Evolutionary conservation across 1,140 invertebrate genomes (phyloP).

Genomic region (Musca domestica): DNA sequence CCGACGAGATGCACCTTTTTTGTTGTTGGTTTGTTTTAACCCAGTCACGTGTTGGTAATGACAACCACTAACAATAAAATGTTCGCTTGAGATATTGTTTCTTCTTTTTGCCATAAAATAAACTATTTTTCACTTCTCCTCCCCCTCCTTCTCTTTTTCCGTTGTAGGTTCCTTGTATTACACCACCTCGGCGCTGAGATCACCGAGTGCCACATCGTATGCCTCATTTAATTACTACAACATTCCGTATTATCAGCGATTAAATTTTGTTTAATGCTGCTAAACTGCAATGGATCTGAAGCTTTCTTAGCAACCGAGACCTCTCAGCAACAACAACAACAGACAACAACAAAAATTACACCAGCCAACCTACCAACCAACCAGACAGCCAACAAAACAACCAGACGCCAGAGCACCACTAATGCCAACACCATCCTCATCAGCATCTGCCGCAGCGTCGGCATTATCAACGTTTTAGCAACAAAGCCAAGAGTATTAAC

Average conservation of each 20-base stretch:
- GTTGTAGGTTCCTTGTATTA: neutral
- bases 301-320: too few relatives aligned
- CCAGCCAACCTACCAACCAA: neutral
- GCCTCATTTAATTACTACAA: constrained; percentile 26
- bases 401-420: too few relatives aligned
- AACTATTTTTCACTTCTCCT: neutral
- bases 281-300: neutral
- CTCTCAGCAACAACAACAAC: neutral
- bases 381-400: neutral
- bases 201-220: constrained; percentile 5
- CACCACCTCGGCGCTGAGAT: neutral
- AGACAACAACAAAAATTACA: too few relatives aligned
- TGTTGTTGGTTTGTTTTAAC: too few relatives aligned
- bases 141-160: too few relatives aligned
- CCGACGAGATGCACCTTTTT: neutral
- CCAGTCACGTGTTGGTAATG: constrained; percentile 11
- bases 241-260: constrained; percentile 26
- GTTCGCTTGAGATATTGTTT: neutral
- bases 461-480: too few relatives aligned
- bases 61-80: neutral
- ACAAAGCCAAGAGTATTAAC: too few relatives aligned
- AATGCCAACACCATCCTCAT: too few relatives aligned
- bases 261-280: constrained; percentile 21
- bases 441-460: too few relatives aligned
- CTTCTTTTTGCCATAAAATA: neutral